Evolutionary conservation across 2,113 vertebrate genomes (phyloP), one percentile per base, ranked within the genome.

Genomic region (Strix uralensis): DNA sequence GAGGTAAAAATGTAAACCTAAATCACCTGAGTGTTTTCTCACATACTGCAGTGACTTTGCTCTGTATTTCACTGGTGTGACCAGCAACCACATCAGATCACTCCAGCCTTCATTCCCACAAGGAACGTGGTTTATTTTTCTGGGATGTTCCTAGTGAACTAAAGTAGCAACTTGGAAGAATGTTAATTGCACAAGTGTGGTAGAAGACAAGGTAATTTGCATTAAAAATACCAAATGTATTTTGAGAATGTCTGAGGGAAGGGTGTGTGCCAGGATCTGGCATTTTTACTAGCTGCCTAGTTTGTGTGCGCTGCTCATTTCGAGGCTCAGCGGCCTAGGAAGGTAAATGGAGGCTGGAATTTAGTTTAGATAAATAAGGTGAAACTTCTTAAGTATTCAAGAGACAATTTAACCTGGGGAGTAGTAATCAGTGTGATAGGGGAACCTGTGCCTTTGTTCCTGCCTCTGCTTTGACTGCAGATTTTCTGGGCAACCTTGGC

Each of bases 201-300:
- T 77, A 18, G 54, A 46, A 77, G 83, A 67, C 26, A 7, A 86
- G 55, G 38, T 58, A 32, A 83, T 93, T 88, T 78, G 80, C 93
- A 81, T 96, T 15, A 72, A 92, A 91, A 95, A 92, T 57, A 22
- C 71, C 88, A 78, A 77, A 54, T 55, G n/a, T 75, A 36, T 94
- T 92, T 90, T 6, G 65, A 34, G 89, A 94, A 67, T 70, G 86
- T 90, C 59, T 59, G 59, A 73, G 86, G 74, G 85, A 51, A 90
- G 75, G 79, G 74, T 11, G 18, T 36, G 80, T 63, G 86, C 52
- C 10, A 29, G 62, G 38, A 15, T 15, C 36, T 20, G 46, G 58
- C 11, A 2, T 46, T 70, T 86, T 67, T 51, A 11, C 79, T 27
- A 11, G 15, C 42, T 0, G 4, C 5, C 22, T 7, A 1, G 8